Evolutionary conservation across 2,888 invertebrate genomes (phyloP), one percentile per base, ranked within the genome.

Genomic region (Seladonia tumulorum): DNA sequence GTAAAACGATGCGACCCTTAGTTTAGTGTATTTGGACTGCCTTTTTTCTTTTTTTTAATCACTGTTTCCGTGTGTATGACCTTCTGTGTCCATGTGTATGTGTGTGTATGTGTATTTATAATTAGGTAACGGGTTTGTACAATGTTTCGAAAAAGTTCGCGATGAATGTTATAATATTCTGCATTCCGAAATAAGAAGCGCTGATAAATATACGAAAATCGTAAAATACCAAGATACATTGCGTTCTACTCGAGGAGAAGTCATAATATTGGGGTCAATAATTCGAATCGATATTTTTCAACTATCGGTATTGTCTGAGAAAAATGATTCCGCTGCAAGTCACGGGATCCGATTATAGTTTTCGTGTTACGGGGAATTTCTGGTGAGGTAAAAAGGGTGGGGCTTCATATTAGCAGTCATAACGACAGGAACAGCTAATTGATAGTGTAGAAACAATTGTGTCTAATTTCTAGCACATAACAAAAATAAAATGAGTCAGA

Each of bases 1-100:
- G 22, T 49, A 45, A 66, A 86, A 84, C 75, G 49, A 77, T 42
- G 35, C 68, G 39, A n/a, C 47, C 22, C 42, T 49, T 68, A 39
- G 39, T 68, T 35, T 22, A 39, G 35, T n/a, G 35, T 42, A n/a
- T 72, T 53, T 16, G 14, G 39, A 35, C 49, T 45, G 12, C 57
- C 18, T 57, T 35, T 57, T 25, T 14, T 35, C 35, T 35, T 35
- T 35, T 35, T 35, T 35, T n/a, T n/a, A 5, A 18, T 25, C 29
- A 49, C 71, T n/a, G 60, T 25, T 71, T 29, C 0, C 39, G 14
- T 45, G 4, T 63, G 22, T 47, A 5, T 39, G 16, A 45, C n/a
- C n/a, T 4, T n/a, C 7, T 22, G 22, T 10, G n/a, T 57, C n/a
- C 4, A 3, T 4, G 47, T 14, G 47, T 57, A 29, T 5, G n/a